These are phyloP conservation scores for Cacoxenus indagator DNA, from an alignment of 2,888 invertebrate genomes.

Conservation along the genomic window DNA sequence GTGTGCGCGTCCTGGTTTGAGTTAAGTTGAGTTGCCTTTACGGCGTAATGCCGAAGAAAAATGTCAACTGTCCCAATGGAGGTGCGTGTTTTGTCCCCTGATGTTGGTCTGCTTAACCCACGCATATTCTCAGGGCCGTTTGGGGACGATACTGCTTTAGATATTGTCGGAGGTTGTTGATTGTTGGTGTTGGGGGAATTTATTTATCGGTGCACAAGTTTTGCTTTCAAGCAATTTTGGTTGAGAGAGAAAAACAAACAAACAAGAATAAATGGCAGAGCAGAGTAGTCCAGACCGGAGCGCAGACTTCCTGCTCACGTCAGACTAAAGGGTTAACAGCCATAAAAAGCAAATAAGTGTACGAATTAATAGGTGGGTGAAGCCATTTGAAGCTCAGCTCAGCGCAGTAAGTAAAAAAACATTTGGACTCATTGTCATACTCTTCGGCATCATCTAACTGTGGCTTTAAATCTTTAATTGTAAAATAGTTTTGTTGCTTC, in stretches of 20 bases:
- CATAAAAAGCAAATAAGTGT: not conserved
- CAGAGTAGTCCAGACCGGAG: not conserved
- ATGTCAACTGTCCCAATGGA: constrained; percentile 8
- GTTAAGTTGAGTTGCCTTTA: not conserved
- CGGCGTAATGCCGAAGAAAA: not conserved
- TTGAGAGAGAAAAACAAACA: not conserved
- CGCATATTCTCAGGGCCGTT: not conserved
- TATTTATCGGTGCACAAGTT: constrained; percentile 41
- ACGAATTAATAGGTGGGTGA: not conserved
- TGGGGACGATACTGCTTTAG: not conserved
- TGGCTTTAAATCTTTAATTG: constrained; percentile 45
- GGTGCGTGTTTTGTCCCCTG: not conserved
- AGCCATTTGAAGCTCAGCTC: not conserved
- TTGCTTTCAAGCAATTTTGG: constrained; percentile 18
- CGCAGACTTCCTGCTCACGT: not conserved
- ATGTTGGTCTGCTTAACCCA: not conserved
- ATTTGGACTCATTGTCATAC: not conserved
- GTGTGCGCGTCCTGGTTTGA: not conserved
- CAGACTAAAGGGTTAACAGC: not conserved
- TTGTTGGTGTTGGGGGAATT: constrained; percentile 39
- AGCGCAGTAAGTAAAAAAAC: constrained; percentile 14
- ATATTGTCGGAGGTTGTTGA: not conserved
- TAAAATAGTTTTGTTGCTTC: constrained; percentile 37
- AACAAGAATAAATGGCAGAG: not conserved
- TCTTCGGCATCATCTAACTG: constrained; percentile 26